These are phyloP conservation scores for Marisa cornuarietis DNA, from an alignment of 1,140 invertebrate species.

Conservation along the genomic window DNA sequence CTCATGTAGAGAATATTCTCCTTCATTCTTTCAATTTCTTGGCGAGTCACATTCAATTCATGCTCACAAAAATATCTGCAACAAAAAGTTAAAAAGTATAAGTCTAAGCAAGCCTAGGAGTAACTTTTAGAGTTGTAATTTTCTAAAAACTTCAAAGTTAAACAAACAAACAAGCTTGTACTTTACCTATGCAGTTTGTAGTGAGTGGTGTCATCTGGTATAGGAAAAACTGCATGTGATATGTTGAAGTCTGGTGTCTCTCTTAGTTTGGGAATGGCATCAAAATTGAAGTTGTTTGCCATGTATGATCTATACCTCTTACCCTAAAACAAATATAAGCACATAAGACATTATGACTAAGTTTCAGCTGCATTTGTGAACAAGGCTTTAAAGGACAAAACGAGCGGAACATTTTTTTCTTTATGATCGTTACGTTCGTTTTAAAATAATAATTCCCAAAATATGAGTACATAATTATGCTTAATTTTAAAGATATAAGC, in stretches of 20 bases:
- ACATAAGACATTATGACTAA: too few relatives aligned
- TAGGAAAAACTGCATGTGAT: conserved; percentile 74
- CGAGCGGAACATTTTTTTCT: too few relatives aligned
- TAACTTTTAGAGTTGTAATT: too few relatives aligned
- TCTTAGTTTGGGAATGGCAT: conserved; percentile 48
- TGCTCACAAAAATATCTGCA: conserved; percentile 70
- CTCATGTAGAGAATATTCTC: conserved; percentile 64
- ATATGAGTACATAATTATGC: too few relatives aligned
- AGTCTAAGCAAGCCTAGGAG: too few relatives aligned
- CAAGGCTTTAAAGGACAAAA: too few relatives aligned
- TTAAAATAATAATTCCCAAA: too few relatives aligned
- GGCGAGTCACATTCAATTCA: conserved; percentile 58
- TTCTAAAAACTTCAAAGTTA: too few relatives aligned
- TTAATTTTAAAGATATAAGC: too few relatives aligned
- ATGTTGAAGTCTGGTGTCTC: conserved; percentile 69
- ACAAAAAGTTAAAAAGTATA: conserved; percentile 18
- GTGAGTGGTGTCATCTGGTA: conserved; percentile 73
- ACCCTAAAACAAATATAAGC: conserved; percentile 64
- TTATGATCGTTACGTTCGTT: too few relatives aligned
- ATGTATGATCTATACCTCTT: conserved; percentile 70
- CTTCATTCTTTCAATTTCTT: conserved; percentile 56
- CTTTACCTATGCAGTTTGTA: conserved; percentile 77
- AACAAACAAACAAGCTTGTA: too few relatives aligned
- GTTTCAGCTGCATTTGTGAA: too few relatives aligned
- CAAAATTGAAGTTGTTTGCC: conserved; percentile 64